phyloP scores from a whole-genome alignment of 1,140 invertebrate genomes.

The Luehdorfia chinensis region DNA sequence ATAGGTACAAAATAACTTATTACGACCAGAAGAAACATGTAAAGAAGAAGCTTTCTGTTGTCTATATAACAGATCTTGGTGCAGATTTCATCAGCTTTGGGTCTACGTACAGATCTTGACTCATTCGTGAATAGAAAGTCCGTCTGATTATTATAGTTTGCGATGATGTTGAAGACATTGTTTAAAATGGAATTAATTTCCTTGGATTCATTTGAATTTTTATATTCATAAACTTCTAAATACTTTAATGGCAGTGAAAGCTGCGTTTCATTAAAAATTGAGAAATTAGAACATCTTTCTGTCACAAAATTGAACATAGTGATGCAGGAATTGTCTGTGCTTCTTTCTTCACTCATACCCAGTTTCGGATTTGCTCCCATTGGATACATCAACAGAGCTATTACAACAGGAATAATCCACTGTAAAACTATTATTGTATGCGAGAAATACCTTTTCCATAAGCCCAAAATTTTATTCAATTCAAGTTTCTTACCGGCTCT shows the following conservation, averaged over 20 bases:
- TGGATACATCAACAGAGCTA: constrained; percentile 50
- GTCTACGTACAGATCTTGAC: constrained; percentile 36
- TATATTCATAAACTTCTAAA: constrained; percentile 38
- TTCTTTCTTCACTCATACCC: constrained; percentile 30
- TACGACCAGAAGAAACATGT: constrained; percentile 54
- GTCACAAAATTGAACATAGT: constrained; percentile 42
- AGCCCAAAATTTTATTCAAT: constrained; percentile 23
- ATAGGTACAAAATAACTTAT: constrained; percentile 66
- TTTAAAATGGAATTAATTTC: constrained; percentile 43
- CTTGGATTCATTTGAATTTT: constrained; percentile 30
- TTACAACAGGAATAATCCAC: constrained; percentile 53
- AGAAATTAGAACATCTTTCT: constrained; percentile 29
- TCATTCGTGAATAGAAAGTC: constrained; percentile 37
- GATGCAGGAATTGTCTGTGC: constrained; percentile 42
- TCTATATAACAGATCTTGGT: constrained; percentile 59
- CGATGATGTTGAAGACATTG: constrained; percentile 55
- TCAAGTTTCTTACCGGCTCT: constrained; percentile 22
- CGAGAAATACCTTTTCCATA: constrained; percentile 51
- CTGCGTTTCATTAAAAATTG: constrained; percentile 18
- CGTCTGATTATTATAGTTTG: constrained; percentile 47
- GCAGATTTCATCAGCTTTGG: constrained; percentile 46
- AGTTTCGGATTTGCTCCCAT: constrained; percentile 43
- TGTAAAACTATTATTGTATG: constrained; percentile 42
- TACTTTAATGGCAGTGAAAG: constrained; percentile 34
- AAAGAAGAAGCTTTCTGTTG: constrained; percentile 50